Evolutionary conservation across 1,140 invertebrate genomes (phyloP).

Genomic region (Diorhabda sublineata): DNA sequence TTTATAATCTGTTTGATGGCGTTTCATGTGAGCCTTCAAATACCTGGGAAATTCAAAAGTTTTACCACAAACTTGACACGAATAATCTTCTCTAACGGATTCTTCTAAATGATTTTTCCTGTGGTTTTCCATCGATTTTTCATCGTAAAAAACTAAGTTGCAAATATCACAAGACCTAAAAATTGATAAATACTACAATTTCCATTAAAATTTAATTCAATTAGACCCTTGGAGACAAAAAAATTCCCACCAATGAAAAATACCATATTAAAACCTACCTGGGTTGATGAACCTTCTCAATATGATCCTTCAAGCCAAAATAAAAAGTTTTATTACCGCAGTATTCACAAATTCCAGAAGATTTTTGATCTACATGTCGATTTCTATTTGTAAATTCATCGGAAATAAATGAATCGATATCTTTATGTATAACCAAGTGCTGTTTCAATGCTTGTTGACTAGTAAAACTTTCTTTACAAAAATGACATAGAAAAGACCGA

Average conservation of each 20-base stretch:
- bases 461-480: constrained; percentile 16
- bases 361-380: constrained; percentile 17
- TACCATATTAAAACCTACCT: background rate
- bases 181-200: background rate
- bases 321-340: constrained; percentile 22
- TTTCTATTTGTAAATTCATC: constrained; percentile 14
- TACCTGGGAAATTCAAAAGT: constrained; percentile 21
- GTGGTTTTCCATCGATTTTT: constrained; percentile 22
- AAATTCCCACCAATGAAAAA: too few species aligned
- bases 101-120: constrained; percentile 17
- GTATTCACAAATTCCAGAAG: constrained; percentile 18
- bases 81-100: constrained; percentile 5
- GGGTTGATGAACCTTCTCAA: constrained; percentile 20
- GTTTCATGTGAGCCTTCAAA: constrained; percentile 18
- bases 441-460: constrained; percentile 18
- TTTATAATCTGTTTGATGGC: constrained; percentile 19
- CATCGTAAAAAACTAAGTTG: constrained; percentile 20
- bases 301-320: constrained; percentile 21
- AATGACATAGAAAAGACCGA: constrained; percentile 15
- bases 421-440: constrained; percentile 18
- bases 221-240: too few species aligned
- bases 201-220: too few species aligned
- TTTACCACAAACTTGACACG: constrained; percentile 14
- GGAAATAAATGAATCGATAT: constrained; percentile 5
- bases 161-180: constrained; percentile 18